Conservation (phyloP, 2,113 vertebrate genomes). For the Salvelinus namaycush region DNA sequence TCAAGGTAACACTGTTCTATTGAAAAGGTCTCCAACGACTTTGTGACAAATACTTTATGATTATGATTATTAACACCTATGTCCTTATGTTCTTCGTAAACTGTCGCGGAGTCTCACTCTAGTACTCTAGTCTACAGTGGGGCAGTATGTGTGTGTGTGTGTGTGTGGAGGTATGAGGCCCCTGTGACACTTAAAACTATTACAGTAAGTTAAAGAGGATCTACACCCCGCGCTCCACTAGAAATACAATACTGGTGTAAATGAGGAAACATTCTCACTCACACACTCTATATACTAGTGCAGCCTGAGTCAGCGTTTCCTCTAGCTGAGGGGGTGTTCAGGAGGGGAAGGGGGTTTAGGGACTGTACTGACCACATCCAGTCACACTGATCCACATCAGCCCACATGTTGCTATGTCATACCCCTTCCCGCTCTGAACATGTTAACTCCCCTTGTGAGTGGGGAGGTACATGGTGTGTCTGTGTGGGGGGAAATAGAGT, state of each 20-base stretch:
- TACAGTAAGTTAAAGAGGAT: constrained; percentile 41
- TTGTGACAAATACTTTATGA: constrained; percentile 48
- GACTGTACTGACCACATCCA: background rate
- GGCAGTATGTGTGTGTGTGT: constrained; percentile 25
- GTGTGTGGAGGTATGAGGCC: constrained; percentile 10
- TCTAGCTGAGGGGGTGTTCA: background rate
- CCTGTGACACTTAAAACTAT: constrained; percentile 57
- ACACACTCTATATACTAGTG: background rate
- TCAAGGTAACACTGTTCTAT: background rate
- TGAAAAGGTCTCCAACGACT: constrained; percentile 45
- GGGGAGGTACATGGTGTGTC: too few relatives aligned
- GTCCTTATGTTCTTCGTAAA: background rate
- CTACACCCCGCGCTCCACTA: constrained; percentile 3
- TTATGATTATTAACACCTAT: constrained; percentile 4
- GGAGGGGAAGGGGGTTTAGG: too few relatives aligned
- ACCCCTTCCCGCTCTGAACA: too few relatives aligned
- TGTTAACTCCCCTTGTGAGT: too few relatives aligned
- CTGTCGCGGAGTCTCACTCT: background rate
- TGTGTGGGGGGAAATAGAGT: background rate
- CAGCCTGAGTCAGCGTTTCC: constrained; percentile 49
- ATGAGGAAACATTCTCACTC: constrained; percentile 15
- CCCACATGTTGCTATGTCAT: too few relatives aligned
- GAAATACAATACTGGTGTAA: constrained; percentile 31
- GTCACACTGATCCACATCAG: background rate
- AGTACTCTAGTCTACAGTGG: constrained; percentile 46